Evolutionary conservation across 2,113 vertebrate species (phyloP), one percentile per base, ranked within the genome.

Genomic region (Ibidorhyncha struthersii): DNA sequence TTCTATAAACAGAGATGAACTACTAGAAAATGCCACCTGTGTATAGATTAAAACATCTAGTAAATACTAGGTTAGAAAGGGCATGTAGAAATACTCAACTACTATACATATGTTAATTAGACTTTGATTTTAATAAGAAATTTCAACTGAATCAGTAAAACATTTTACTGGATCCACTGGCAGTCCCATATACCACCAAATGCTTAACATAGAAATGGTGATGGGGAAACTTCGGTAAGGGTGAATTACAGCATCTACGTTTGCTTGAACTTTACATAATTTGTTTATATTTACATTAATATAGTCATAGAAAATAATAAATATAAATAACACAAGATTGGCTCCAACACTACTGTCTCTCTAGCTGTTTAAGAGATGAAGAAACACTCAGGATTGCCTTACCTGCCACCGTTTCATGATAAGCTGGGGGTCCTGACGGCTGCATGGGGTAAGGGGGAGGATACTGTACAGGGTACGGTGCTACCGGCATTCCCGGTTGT

Each of bases 371-470:
- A 77, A 36, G 78, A 79, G 36, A 40, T 25, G n/a, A 74, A 85
- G 56, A 50, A 91, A 81, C 21, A 16, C 32, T 26, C 4, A 36
- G n/a, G 3, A 5, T 43, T 86, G 76, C 71, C 98, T 98, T 96
- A 98, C 98, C 98, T 94, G 97, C 93, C 98, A 99, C 61, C 0
- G 98, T 98, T 96, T 99, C 99, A 29, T 99, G 98, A 89, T 99
- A 99, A 7, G 99, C 97, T 1, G 99, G 99, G 12, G 99, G 99
- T 87, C 98, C 99, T 6, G 83, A 10, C 0, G 97, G 97, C 70
- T 98, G 98, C 41, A 85, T 95, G 52, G 96, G 94, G 79, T 89
- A 98, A 50, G 98, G 98, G 8, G 98, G 98, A 23, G 96, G 96
- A 65, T 98, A 98, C 13, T 99, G 99, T 0, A 93, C 91, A 1